Conservation (phyloP, 2,888 invertebrate genomes). For the Matsumyia berberina region DNA sequence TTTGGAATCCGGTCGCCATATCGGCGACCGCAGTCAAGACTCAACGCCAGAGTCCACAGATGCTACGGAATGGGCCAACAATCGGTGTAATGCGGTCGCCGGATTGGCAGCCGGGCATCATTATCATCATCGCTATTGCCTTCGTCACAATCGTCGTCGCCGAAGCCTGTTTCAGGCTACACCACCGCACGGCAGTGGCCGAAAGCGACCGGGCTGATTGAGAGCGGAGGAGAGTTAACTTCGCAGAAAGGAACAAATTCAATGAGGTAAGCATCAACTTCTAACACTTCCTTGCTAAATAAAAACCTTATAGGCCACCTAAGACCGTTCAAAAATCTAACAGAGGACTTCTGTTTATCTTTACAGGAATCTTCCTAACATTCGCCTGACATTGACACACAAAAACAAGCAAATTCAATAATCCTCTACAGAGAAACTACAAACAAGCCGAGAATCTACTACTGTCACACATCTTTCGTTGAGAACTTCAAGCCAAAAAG, state of each 20-base stretch:
- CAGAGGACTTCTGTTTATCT: neutral
- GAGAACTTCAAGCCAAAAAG: slow-evolving; percentile 20
- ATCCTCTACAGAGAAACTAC: slow-evolving; percentile 44
- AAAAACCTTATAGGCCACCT: neutral
- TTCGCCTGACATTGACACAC: slow-evolving; percentile 62
- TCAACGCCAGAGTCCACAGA: slow-evolving; percentile 63
- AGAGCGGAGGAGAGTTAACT: slow-evolving; percentile 67
- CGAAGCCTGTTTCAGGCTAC: slow-evolving; percentile 43
- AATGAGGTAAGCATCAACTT: slow-evolving; percentile 55
- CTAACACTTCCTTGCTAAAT: neutral
- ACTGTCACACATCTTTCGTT: slow-evolving; percentile 22
- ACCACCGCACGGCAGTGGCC: slow-evolving; percentile 44
- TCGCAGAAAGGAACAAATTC: slow-evolving; percentile 74
- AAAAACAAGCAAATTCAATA: slow-evolving; percentile 7
- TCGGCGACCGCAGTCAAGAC: slow-evolving; percentile 74
- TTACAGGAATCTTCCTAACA: slow-evolving; percentile 74
- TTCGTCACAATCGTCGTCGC: slow-evolving; percentile 67
- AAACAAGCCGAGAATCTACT: slow-evolving; percentile 1
- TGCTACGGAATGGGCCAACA: slow-evolving; percentile 73
- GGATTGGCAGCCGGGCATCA: slow-evolving; percentile 76
- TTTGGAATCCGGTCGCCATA: slow-evolving; percentile 76
- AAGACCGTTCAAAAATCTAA: slow-evolving; percentile 1
- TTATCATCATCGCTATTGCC: slow-evolving; percentile 73
- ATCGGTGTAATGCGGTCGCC: slow-evolving; percentile 76
- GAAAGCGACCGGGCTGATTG: slow-evolving; percentile 74